Percentiles rank a stretch among this genome's conserved stretches.
Evolutionary conservation across 2,888 invertebrate genomes (phyloP).

Genomic region (Hydropsyche betteni): DNA sequence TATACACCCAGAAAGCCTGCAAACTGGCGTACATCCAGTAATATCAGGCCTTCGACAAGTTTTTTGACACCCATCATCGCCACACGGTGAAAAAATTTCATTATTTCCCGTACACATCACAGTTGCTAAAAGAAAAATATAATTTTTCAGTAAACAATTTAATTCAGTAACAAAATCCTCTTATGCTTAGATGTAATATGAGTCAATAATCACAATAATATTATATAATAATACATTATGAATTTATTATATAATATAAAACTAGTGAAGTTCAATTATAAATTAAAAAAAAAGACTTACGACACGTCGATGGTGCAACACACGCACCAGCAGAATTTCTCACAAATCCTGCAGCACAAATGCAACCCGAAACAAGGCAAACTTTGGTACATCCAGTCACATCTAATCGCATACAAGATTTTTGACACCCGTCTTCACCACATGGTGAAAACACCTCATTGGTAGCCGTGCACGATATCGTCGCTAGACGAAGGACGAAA

Average conservation of each 20-base stretch:
- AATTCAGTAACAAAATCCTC: too few relatives aligned
- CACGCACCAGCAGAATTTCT: slow-evolving; percentile 40
- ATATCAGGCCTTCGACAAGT: slow-evolving; percentile 10
- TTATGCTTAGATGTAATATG: too few relatives aligned
- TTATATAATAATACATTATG: too few relatives aligned
- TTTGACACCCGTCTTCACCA: neutral
- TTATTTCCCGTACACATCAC: neutral
- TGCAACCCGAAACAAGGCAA: slow-evolving; percentile 42
- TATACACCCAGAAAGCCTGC: too few relatives aligned
- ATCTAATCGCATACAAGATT: neutral
- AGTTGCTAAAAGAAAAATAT: too few relatives aligned
- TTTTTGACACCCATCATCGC: slow-evolving; percentile 37
- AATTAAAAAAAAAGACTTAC: slow-evolving; percentile 14
- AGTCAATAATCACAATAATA: too few relatives aligned
- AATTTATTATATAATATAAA: too few relatives aligned
- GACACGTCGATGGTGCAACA: slow-evolving; percentile 41
- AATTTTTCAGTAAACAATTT: too few relatives aligned
- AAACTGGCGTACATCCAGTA: too few relatives aligned
- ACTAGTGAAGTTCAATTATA: too few relatives aligned
- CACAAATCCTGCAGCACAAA: slow-evolving; percentile 44
- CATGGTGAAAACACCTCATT: neutral
- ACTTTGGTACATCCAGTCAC: neutral
- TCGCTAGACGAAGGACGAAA: too few relatives aligned
- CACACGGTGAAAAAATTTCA: slow-evolving; percentile 36
- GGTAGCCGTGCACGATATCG: neutral